Conservation (phyloP, 1,140 invertebrate genomes). For the Copidosoma floridanum region DNA sequence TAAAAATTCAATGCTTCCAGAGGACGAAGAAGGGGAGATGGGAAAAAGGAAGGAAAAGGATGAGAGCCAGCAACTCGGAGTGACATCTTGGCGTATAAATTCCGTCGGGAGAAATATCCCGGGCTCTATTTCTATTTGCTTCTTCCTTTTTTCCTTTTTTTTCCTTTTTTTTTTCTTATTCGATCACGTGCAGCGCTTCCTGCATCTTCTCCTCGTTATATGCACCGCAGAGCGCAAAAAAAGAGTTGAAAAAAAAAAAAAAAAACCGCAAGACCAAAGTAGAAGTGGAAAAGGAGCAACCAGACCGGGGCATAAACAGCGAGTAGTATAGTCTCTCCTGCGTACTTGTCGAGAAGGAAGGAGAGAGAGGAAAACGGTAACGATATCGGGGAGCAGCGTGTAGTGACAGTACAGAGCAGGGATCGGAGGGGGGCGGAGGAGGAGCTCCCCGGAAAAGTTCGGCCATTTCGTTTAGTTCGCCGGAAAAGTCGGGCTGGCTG, state of each 20-base stretch:
- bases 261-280: constrained; percentile 9
- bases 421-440: background rate
- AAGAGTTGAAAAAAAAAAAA: constrained; percentile 22
- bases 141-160: too few relatives aligned
- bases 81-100: constrained; percentile 29
- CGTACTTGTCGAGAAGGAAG: constrained; percentile 19
- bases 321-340: constrained; percentile 10
- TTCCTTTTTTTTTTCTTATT: too few relatives aligned
- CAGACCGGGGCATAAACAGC: constrained; percentile 25
- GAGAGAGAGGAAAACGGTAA: background rate
- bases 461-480: constrained; percentile 26
- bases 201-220: constrained; percentile 31
- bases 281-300: constrained; percentile 16
- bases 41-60: constrained; percentile 18
- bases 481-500: constrained; percentile 26
- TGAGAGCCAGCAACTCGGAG: background rate
- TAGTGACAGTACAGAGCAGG: background rate
- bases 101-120: constrained; percentile 23
- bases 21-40: constrained; percentile 5
- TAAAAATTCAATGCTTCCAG: constrained; percentile 19
- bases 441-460: constrained; percentile 22
- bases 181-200: constrained; percentile 38
- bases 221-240: constrained; percentile 8
- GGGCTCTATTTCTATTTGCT: constrained; percentile 30
- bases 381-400: constrained; percentile 8